A percentile compares a stretch with the other conserved stretches of the same genome.
These are phyloP conservation scores for Rhopalosiphum padi DNA, from an alignment of 1,140 invertebrate genomes.

Conservation along the genomic window DNA sequence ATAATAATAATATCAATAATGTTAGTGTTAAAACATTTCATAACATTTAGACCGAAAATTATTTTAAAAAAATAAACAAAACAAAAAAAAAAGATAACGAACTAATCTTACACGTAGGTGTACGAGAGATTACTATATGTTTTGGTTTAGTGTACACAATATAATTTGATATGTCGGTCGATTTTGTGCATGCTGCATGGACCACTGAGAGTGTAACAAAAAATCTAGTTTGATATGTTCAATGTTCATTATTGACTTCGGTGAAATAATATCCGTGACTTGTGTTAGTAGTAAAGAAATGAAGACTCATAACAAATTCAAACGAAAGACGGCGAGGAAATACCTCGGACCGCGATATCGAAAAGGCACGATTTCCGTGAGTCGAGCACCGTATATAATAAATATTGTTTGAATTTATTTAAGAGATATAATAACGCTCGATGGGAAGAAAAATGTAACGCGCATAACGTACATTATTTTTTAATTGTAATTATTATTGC, in stretches of 20 bases:
- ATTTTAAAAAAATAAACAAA: not conserved
- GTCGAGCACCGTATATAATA: not conserved
- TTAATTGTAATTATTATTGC: no score
- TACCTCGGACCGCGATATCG: not conserved
- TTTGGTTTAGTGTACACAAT: not conserved
- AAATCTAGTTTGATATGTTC: not conserved
- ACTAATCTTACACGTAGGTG: not conserved
- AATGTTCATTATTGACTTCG: not conserved
- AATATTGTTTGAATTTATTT: not conserved
- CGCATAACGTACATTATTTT: not conserved
- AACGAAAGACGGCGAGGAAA: not conserved
- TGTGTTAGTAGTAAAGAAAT: not conserved
- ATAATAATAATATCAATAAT: not conserved
- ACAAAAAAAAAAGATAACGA: not conserved
- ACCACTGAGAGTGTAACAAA: not conserved
- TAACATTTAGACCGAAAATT: not conserved
- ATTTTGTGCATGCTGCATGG: not conserved
- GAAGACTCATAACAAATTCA: not conserved
- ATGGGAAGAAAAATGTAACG: not conserved
- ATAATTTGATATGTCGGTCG: not conserved
- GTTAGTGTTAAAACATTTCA: not conserved
- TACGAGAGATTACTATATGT: not conserved
- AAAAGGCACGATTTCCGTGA: not conserved
- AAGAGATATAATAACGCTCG: not conserved
- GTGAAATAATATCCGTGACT: not conserved